Conservation (phyloP, 1,140 invertebrate species). For the Adelges cooleyi region DNA sequence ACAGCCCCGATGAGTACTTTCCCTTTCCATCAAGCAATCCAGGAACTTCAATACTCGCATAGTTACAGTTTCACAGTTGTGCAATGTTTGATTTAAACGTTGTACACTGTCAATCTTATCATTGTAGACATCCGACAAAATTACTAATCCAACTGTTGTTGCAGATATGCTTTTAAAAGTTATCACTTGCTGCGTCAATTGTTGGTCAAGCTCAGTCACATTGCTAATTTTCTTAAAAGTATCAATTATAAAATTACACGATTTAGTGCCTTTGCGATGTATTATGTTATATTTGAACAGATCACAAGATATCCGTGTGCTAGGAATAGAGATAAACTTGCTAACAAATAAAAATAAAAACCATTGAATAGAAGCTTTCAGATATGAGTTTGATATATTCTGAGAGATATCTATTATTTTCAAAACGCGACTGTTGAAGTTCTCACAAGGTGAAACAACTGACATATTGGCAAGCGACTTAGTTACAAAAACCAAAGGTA, state of each 20-base stretch:
- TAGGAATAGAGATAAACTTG: not conserved
- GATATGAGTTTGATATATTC: slow-evolving; percentile 5
- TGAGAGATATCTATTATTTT: not conserved
- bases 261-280: not conserved
- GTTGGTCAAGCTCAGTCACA: not conserved
- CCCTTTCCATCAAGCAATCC: not conserved
- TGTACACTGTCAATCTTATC: not conserved
- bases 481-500: slow-evolving; percentile 2
- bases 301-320: not conserved
- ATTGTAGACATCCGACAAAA: not conserved
- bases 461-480: slow-evolving; percentile 10
- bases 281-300: not conserved
- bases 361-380: not conserved
- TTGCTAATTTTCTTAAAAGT: not conserved
- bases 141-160: slow-evolving; percentile 1
- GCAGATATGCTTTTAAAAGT: not conserved
- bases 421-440: not conserved
- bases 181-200: not conserved
- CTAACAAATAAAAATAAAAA: slow-evolving; percentile 15
- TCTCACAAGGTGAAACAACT: not conserved
- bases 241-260: not conserved
- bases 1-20: not conserved
- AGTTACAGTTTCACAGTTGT: not conserved
- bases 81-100: not conserved
- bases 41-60: not conserved